Percentiles rank a stretch among this genome's conserved stretches.
Evolutionary conservation across 2,888 invertebrate genomes (phyloP).

Genomic region (Cryptophagus acutangulus): DNA sequence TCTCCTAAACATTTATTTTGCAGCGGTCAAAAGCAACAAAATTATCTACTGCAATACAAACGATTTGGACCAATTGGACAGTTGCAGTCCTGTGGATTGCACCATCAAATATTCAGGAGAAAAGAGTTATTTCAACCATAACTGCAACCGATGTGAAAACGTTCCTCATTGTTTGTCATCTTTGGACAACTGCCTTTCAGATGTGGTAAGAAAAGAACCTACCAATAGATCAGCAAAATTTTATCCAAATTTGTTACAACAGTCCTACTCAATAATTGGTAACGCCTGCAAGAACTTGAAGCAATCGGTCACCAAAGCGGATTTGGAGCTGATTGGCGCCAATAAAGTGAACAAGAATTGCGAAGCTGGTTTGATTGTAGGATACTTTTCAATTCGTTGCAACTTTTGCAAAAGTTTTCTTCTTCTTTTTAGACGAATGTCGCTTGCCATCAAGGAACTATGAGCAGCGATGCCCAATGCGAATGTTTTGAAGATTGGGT

Average conservation of each 20-base stretch:
- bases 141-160: conserved; percentile 39
- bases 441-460: conserved; percentile 44
- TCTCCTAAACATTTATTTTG: background rate
- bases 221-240: background rate
- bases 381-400: too few species aligned
- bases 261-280: conserved; percentile 45
- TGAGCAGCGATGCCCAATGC: conserved; percentile 42
- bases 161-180: conserved; percentile 42
- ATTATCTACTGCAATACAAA: conserved; percentile 33
- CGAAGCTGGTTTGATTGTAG: too few species aligned
- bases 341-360: conserved; percentile 10
- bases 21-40: background rate
- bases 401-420: conserved; percentile 3
- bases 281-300: conserved; percentile 46
- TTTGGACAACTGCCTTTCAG: conserved; percentile 36
- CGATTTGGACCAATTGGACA: conserved; percentile 50
- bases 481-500: conserved; percentile 45
- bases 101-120: conserved; percentile 53
- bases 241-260: conserved; percentile 11
- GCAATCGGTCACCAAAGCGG: conserved; percentile 34
- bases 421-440: conserved; percentile 33
- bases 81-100: conserved; percentile 53
- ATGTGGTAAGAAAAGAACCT: conserved; percentile 37
- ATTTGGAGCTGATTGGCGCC: conserved; percentile 36
- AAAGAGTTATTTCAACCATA: conserved; percentile 50